phyloP scores from a whole-genome alignment of 2,888 invertebrate species.

The Drosophila peninsularis region DNA sequence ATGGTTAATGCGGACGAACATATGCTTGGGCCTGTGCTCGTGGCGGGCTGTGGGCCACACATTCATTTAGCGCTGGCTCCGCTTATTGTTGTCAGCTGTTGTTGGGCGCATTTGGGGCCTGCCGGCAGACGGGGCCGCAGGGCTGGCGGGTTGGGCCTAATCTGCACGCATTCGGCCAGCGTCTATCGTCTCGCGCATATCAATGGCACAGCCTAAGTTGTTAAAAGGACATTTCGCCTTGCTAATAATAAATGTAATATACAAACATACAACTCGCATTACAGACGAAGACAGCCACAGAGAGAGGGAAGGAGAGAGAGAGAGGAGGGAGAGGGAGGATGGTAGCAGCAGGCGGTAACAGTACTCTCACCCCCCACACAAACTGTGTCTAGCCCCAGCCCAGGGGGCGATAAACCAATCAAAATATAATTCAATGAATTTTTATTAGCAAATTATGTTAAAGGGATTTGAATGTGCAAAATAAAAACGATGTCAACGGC shows the following conservation, averaged over 20 bases:
- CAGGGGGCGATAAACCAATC: slow-evolving; percentile 67
- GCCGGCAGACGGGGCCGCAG: not conserved
- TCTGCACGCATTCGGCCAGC: slow-evolving; percentile 49
- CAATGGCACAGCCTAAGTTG: slow-evolving; percentile 55
- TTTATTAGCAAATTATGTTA: slow-evolving; percentile 76
- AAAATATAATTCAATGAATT: slow-evolving; percentile 78
- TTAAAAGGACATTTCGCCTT: slow-evolving; percentile 61
- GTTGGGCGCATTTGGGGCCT: slow-evolving; percentile 15
- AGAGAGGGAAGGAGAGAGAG: not conserved
- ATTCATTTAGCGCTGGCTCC: slow-evolving; percentile 29
- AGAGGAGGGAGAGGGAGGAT: not conserved
- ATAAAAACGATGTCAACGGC: slow-evolving; percentile 31
- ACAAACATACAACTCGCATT: slow-evolving; percentile 51
- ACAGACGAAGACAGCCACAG: slow-evolving; percentile 11
- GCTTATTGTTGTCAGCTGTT: slow-evolving; percentile 47
- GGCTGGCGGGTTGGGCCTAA: slow-evolving; percentile 44
- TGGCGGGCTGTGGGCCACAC: slow-evolving; percentile 5
- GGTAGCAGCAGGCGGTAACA: slow-evolving; percentile 1
- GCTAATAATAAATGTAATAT: slow-evolving; percentile 64
- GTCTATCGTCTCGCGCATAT: slow-evolving; percentile 58
- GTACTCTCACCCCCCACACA: not conserved
- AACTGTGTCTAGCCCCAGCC: slow-evolving; percentile 7
- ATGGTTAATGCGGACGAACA: slow-evolving; percentile 23
- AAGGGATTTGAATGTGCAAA: slow-evolving; percentile 73
- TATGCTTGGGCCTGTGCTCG: not conserved